Percentiles rank a stretch among this genome's conserved stretches.
phyloP scores from a whole-genome alignment of 2,888 invertebrate species.

The Standfussiana lucernea region DNA sequence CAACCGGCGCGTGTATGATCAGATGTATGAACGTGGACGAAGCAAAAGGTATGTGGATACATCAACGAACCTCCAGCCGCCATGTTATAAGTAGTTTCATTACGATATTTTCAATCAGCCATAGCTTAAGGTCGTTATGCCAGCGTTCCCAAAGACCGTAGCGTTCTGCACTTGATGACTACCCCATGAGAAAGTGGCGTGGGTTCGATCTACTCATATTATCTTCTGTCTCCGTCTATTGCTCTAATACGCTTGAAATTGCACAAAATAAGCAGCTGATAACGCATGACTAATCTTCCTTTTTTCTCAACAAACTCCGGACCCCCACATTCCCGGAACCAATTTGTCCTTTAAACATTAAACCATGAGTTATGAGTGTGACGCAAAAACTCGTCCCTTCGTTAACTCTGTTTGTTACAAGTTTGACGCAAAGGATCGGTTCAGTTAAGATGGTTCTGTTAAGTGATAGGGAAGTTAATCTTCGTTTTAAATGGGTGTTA shows the following conservation, averaged over 20 bases:
- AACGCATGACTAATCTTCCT: conserved; percentile 15
- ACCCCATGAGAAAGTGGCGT: background rate
- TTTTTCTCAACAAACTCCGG: conserved; percentile 34
- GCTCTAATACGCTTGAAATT: conserved; percentile 24
- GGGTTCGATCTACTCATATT: background rate
- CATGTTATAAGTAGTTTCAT: too few relatives aligned
- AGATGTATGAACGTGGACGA: background rate
- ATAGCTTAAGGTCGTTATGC: too few relatives aligned
- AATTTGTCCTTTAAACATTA: conserved; percentile 70
- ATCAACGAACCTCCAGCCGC: too few relatives aligned
- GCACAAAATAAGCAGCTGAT: conserved; percentile 45
- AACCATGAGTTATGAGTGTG: conserved; percentile 63
- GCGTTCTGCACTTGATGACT: background rate
- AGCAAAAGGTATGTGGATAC: background rate
- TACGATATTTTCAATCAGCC: too few relatives aligned
- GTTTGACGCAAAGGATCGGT: conserved; percentile 37
- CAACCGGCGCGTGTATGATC: background rate
- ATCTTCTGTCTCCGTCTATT: background rate
- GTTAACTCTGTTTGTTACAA: conserved; percentile 39
- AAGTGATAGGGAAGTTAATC: conserved; percentile 55
- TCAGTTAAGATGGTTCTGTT: conserved; percentile 47
- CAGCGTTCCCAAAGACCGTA: too few relatives aligned
- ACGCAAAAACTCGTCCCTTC: conserved; percentile 64
- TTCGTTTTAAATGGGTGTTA: conserved; percentile 53
- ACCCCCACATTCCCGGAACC: conserved; percentile 65